Evolutionary conservation across 2,113 vertebrate species (phyloP).

Genomic region (Eulemur rufifrons): DNA sequence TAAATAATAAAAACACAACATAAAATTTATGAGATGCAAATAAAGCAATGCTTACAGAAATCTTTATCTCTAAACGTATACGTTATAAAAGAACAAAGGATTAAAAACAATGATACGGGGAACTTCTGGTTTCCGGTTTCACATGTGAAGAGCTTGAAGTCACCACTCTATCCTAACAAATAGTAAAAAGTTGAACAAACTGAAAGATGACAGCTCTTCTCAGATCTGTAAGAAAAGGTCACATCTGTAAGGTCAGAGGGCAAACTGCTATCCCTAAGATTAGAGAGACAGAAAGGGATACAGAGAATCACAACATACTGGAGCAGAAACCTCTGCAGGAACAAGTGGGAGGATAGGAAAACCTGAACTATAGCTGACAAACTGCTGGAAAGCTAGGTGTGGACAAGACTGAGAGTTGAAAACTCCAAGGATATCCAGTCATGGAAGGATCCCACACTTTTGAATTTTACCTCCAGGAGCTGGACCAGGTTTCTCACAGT

Average conservation of each 20-base stretch:
- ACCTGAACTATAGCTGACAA: not conserved
- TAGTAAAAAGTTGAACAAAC: not conserved
- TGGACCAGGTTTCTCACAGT: not conserved
- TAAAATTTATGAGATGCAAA: not conserved
- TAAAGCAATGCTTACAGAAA: not conserved
- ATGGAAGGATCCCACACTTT: not conserved
- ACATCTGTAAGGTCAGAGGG: not conserved
- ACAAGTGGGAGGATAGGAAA: not conserved
- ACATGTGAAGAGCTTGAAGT: not conserved
- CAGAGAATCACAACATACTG: not conserved
- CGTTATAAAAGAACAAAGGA: not conserved
- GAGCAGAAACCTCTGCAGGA: not conserved
- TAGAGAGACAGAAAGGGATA: not conserved
- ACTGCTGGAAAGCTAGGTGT: not conserved
- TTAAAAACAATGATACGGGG: not conserved
- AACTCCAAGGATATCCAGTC: not conserved
- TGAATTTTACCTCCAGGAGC: not conserved
- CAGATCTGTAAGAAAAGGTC: not conserved
- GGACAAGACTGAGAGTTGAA: not conserved
- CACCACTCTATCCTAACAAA: not conserved
- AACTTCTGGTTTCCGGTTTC: not conserved
- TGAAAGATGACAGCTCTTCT: not conserved
- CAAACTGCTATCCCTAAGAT: not conserved
- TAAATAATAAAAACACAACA: not conserved
- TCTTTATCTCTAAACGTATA: not conserved